These are phyloP conservation scores for Laodelphax striatellus DNA, from an alignment of 1,140 invertebrate genomes.

Conservation along the genomic window DNA sequence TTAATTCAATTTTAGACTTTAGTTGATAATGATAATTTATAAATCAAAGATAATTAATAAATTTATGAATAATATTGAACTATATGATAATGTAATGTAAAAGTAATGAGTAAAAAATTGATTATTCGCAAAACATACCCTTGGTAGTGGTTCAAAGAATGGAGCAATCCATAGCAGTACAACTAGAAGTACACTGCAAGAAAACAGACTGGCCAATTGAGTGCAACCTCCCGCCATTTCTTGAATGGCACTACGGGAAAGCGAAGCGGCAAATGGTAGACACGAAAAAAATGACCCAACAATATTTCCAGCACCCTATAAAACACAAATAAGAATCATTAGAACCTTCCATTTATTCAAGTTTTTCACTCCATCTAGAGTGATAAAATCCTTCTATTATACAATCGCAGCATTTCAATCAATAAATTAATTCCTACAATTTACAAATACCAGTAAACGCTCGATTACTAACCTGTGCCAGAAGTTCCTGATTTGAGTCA, in stretches of 20 bases:
- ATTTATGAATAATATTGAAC: no score
- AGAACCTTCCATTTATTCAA: no score
- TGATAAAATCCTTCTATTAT: no score
- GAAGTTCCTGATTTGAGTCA: conserved; percentile 78
- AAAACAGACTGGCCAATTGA: conserved; percentile 62
- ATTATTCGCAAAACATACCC: conserved; percentile 37
- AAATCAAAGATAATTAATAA: no score
- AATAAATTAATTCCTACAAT: no score
- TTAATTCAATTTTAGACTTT: no score
- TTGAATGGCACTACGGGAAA: conserved; percentile 71
- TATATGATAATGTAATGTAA: no score
- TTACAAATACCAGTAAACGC: no score
- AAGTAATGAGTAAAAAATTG: no score
- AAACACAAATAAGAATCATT: neutral
- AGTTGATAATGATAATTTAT: no score
- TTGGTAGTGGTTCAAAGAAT: conserved; percentile 66
- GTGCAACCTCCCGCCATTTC: conserved; percentile 67
- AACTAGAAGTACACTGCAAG: conserved; percentile 51
- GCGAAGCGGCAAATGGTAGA: conserved; percentile 67
- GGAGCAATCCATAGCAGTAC: conserved; percentile 75
- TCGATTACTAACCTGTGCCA: conserved; percentile 67
- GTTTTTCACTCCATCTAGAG: no score
- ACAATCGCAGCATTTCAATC: no score
- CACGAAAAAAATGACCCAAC: conserved; percentile 75
- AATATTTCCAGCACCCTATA: conserved; percentile 56